Percentiles rank a stretch among this genome's conserved stretches.
Evolutionary conservation across 2,113 vertebrate species (phyloP).

Genomic region (Phylloscopus trochilus): DNA sequence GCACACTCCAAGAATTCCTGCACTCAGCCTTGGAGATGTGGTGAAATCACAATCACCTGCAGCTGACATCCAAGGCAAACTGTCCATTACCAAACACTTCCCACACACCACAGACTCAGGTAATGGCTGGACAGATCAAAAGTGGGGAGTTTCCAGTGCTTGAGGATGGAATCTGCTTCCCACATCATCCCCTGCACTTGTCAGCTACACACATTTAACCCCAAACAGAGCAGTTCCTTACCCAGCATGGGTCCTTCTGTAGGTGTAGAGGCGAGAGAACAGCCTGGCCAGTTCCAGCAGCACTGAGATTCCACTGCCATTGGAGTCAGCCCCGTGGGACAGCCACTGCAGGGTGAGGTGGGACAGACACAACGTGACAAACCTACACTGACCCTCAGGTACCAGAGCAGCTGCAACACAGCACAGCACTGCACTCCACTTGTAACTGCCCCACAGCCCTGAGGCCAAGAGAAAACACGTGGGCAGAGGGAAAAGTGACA

Average conservation of each 20-base stretch:
- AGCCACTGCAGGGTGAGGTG: constrained; percentile 81
- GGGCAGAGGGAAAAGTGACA: neutral
- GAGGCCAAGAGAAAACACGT: neutral
- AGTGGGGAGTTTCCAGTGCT: neutral
- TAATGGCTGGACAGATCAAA: neutral
- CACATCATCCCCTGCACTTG: neutral
- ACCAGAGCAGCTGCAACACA: neutral
- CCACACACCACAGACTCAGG: neutral
- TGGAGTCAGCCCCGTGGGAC: constrained; percentile 93
- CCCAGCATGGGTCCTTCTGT: constrained; percentile 95
- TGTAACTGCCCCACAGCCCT: neutral
- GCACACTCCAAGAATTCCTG: neutral
- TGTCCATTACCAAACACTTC: neutral
- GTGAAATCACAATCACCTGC: neutral
- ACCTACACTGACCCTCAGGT: neutral
- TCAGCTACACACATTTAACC: neutral
- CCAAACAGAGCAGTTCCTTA: constrained; percentile 41
- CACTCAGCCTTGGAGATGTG: neutral
- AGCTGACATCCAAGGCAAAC: neutral
- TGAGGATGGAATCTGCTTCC: neutral
- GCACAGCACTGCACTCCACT: neutral
- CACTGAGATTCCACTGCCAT: constrained; percentile 90
- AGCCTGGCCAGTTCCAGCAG: constrained; percentile 93
- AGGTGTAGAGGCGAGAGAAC: constrained; percentile 96
- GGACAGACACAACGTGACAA: neutral